Conservation (phyloP, 2,113 vertebrate species). For the Pangasianodon hypophthalmus region DNA sequence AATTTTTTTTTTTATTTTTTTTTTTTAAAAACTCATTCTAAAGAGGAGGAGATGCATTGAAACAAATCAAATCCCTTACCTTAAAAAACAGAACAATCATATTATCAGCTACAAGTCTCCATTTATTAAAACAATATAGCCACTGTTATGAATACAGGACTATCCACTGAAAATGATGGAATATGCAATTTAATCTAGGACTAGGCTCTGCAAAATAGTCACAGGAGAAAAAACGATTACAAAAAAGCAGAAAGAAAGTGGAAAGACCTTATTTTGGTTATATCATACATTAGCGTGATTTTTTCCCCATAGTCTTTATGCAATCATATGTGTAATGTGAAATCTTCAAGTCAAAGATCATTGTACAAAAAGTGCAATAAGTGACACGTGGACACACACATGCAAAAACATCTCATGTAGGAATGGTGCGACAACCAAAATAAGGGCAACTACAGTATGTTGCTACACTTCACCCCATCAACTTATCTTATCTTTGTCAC, state of each 20-base stretch:
- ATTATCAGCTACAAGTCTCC: neutral
- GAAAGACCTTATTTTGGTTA: neutral
- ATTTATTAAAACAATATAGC: neutral
- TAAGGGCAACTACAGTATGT: conserved; percentile 29
- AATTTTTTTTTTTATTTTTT: neutral
- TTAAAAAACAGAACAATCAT: neutral
- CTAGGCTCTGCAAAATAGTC: neutral
- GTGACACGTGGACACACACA: conserved; percentile 9
- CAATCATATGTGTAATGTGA: conserved; percentile 32
- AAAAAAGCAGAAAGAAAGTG: neutral
- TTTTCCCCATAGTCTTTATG: neutral
- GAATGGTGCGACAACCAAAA: conserved; percentile 41
- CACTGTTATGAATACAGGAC: neutral
- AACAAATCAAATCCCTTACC: neutral
- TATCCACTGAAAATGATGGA: neutral
- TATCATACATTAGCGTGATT: neutral
- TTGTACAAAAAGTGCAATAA: conserved; percentile 26
- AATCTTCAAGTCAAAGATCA: conserved; percentile 10
- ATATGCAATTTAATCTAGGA: neutral
- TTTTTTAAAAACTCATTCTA: too few species aligned
- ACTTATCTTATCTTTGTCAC: conserved; percentile 31
- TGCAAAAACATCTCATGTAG: conserved; percentile 7
- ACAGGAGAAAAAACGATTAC: neutral
- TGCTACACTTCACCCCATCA: neutral
- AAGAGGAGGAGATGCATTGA: neutral